These are phyloP conservation scores for Parnassius mnemosyne DNA, from an alignment of 2,888 invertebrate genomes.

Conservation along the genomic window DNA sequence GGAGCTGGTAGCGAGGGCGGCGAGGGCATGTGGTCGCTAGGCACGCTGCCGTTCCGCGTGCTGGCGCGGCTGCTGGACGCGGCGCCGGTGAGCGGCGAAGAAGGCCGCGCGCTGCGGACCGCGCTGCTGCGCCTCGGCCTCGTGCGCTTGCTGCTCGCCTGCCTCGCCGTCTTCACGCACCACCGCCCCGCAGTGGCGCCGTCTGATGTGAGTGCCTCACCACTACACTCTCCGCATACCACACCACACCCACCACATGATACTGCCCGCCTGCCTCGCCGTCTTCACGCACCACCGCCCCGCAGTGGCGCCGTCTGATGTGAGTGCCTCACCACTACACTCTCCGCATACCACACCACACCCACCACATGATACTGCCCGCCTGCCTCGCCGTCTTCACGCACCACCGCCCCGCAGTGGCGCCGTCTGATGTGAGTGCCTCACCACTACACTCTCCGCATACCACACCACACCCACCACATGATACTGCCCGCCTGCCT, in stretches of 20 bases:
- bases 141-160: slow-evolving; percentile 91
- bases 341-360: no score
- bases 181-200: slow-evolving; percentile 77
- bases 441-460: no score
- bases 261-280: slow-evolving; percentile 87
- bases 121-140: slow-evolving; percentile 92
- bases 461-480: no score
- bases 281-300: slow-evolving; percentile 92
- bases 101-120: slow-evolving; percentile 85
- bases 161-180: slow-evolving; percentile 93
- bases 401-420: slow-evolving; percentile 83
- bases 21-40: slow-evolving; percentile 54
- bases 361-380: slow-evolving; percentile 46
- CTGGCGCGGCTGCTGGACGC: slow-evolving; percentile 88
- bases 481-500: slow-evolving; percentile 58
- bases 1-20: slow-evolving; percentile 32
- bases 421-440: no score
- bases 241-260: no score
- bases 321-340: no score
- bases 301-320: slow-evolving; percentile 33
- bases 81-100: slow-evolving; percentile 88
- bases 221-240: no score
- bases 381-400: slow-evolving; percentile 95
- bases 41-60: slow-evolving; percentile 88
- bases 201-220: no score